A percentile compares a stretch with the other conserved stretches of the same genome.
These are phyloP conservation scores for Anthonomus grandis DNA, from an alignment of 1,140 invertebrate genomes.

Conservation along the genomic window DNA sequence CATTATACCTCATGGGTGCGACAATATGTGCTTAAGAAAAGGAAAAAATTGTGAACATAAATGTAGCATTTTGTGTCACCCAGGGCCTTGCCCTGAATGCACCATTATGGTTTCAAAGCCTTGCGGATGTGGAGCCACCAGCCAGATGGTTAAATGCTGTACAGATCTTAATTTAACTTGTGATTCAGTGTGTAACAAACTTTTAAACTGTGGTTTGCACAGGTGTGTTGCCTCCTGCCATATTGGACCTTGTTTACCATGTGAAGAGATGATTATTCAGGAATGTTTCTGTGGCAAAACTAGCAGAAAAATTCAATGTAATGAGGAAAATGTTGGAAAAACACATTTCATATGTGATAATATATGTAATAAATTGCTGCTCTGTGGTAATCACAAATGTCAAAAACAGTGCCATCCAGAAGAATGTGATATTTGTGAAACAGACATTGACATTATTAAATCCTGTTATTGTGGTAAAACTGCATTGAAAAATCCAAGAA, in stretches of 20 bases:
- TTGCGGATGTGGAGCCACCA: constrained; percentile 72
- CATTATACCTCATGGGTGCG: constrained; percentile 80
- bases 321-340: constrained; percentile 46
- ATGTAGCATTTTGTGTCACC: constrained; percentile 88
- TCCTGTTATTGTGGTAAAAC: constrained; percentile 86
- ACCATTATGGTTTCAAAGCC: constrained; percentile 55
- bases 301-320: constrained; percentile 56
- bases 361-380: constrained; percentile 63
- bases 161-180: constrained; percentile 68
- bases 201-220: constrained; percentile 72
- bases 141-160: constrained; percentile 67
- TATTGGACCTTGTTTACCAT: constrained; percentile 67
- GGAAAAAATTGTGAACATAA: constrained; percentile 72
- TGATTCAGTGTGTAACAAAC: constrained; percentile 65
- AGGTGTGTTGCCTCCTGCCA: constrained; percentile 75
- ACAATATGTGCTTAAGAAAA: constrained; percentile 72
- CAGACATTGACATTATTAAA: constrained; percentile 61
- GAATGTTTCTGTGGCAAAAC: constrained; percentile 45
- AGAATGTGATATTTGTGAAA: constrained; percentile 59
- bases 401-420: constrained; percentile 68
- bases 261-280: constrained; percentile 59
- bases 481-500: constrained; percentile 52
- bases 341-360: constrained; percentile 62
- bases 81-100: constrained; percentile 83
- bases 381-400: constrained; percentile 79